A percentile compares a stretch with the other conserved stretches of the same genome.
These are phyloP conservation scores for Hymenochirus boettgeri DNA, from an alignment of 2,113 vertebrate genomes.

Conservation along the genomic window DNA sequence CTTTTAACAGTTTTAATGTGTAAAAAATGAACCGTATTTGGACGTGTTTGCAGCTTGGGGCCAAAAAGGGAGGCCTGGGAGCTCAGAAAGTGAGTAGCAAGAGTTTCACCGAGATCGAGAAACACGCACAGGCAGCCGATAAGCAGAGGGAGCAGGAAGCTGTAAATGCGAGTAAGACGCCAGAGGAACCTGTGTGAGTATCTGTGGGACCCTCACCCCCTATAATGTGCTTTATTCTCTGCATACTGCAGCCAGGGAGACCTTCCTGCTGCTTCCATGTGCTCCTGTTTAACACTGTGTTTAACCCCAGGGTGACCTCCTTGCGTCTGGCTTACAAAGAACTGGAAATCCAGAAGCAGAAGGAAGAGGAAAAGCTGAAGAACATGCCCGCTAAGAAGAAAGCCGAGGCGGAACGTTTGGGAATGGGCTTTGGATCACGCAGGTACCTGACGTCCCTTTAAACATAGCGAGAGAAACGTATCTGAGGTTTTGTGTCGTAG, in stretches of 20 bases:
- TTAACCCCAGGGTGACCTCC: constrained; percentile 66
- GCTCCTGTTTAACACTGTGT: background rate
- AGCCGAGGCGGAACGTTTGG: constrained; percentile 80
- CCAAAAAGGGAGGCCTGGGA: constrained; percentile 84
- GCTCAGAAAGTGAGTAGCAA: constrained; percentile 86
- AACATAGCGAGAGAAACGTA: too few relatives aligned
- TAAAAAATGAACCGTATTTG: too few relatives aligned
- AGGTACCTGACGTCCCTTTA: constrained; percentile 48
- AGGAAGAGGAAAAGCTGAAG: constrained; percentile 65
- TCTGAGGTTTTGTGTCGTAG: too few relatives aligned
- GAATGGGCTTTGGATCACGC: constrained; percentile 81
- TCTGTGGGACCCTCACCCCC: background rate
- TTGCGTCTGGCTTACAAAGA: constrained; percentile 80
- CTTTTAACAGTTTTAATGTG: too few relatives aligned
- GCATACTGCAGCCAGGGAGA: background rate
- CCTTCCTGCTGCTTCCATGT: too few relatives aligned
- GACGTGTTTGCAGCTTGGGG: constrained; percentile 63
- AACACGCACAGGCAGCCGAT: constrained; percentile 83
- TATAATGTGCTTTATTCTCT: background rate
- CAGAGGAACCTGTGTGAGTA: constrained; percentile 74
- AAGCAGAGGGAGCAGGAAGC: constrained; percentile 69
- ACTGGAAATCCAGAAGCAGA: constrained; percentile 77
- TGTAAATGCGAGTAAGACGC: constrained; percentile 46
- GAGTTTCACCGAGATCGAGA: constrained; percentile 83
- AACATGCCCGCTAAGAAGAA: constrained; percentile 72